Evolutionary conservation across 2,888 invertebrate genomes (phyloP).

Genomic region (Eulithis testata): DNA sequence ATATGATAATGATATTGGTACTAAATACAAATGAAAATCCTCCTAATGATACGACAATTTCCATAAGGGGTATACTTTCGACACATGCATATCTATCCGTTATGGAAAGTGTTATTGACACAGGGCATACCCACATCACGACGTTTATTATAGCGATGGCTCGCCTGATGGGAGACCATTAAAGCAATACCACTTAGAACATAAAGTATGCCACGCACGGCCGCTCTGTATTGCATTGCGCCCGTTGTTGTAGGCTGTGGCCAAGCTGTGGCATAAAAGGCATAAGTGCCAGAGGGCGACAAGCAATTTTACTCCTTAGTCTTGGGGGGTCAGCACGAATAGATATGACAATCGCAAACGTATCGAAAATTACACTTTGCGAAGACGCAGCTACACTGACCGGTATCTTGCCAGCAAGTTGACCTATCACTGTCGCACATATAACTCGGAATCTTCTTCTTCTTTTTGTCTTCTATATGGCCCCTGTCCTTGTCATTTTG

Average conservation of each 20-base stretch:
- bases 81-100: not conserved
- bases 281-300: not conserved
- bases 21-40: no score
- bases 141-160: constrained; percentile 13
- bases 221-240: constrained; percentile 6
- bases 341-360: no score
- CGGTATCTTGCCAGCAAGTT: no score
- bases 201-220: constrained; percentile 27
- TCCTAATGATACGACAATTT: no score
- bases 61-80: no score
- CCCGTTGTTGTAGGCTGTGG: not conserved
- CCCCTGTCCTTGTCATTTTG: no score
- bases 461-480: no score
- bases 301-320: not conserved
- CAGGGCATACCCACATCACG: constrained; percentile 12
- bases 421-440: no score
- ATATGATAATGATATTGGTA: no score
- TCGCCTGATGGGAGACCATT: constrained; percentile 25
- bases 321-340: not conserved
- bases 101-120: constrained; percentile 3
- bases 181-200: constrained; percentile 20
- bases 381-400: no score
- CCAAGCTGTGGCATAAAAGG: not conserved
- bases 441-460: no score
- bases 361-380: no score